Evolutionary conservation across 1,140 invertebrate species (phyloP).

Genomic region (Protaetia brevitarsis): DNA sequence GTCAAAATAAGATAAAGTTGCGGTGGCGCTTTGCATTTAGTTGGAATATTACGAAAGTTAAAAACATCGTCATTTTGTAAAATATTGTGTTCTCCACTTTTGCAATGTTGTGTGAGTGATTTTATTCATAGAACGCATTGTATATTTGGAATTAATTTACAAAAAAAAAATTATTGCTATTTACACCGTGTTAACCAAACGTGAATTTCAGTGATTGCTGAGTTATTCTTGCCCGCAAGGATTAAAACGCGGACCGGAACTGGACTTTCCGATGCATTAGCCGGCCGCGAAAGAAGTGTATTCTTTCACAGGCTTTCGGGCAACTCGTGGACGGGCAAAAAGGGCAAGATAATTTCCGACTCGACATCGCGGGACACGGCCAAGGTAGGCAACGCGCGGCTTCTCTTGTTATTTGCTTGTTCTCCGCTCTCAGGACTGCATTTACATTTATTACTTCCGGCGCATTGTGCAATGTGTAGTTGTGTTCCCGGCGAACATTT

Average conservation of each 20-base stretch:
- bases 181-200: conserved; percentile 19
- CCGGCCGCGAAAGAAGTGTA: conserved; percentile 63
- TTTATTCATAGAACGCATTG: neutral
- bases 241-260: conserved; percentile 65
- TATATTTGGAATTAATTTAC: conserved; percentile 31
- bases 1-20: too few relatives aligned
- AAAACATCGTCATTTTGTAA: too few relatives aligned
- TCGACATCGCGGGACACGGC: conserved; percentile 64
- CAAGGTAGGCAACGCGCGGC: conserved; percentile 57
- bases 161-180: conserved; percentile 32
- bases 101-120: too few relatives aligned
- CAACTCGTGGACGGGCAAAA: conserved; percentile 85
- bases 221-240: conserved; percentile 81
- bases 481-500: conserved; percentile 28
- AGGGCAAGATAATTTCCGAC: conserved; percentile 77
- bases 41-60: too few relatives aligned
- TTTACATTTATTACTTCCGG: conserved; percentile 42
- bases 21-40: too few relatives aligned
- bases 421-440: conserved; percentile 23
- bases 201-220: conserved; percentile 67
- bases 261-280: conserved; percentile 78
- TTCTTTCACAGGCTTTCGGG: conserved; percentile 77
- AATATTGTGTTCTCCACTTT: too few relatives aligned
- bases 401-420: conserved; percentile 18
- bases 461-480: conserved; percentile 33